Evolutionary conservation across 2,113 vertebrate genomes (phyloP), one percentile per base, ranked within the genome.

Genomic region (Cinclus mexicanus): DNA sequence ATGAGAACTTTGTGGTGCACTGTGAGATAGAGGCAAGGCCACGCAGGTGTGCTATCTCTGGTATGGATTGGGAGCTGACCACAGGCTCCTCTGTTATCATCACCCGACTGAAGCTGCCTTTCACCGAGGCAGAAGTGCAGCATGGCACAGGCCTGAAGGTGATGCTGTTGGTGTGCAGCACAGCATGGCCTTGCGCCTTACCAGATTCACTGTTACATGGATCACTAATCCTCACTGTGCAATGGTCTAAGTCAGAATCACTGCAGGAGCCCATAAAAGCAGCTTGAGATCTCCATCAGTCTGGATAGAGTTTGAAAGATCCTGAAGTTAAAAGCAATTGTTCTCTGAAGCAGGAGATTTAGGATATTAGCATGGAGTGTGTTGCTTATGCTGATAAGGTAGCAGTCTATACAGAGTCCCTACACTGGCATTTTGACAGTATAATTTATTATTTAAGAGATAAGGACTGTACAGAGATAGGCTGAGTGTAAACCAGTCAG

Each of bases 21-120:
- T 31, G 33, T 25, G 59, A 60, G 92, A 93, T 76, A 69, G 68
- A 83, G 44, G 41, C 87, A 95, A 93, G 87, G 90, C 59, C 41
- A 4, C 0, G 5, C 71, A 81, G 82, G 10, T 82, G 77, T 33
- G 31, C 23, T n/a, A 65, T 81, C 24, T 0, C 46, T 44, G 31
- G 14, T 44, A 9, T 17, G 0, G 3, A 22, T 72, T 49, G 81
- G 76, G 84, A 96, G 84, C n/a, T 89, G 69, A 52, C 60, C 26
- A 7, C 2, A 1, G 31, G 28, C 28, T 82, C 33, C 60, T 59
- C 50, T 2, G 3, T 49, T 57, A 10, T 3, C 50, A 26, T 41
- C 50, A 8, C 22, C 23, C 0, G 0, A 3, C 55, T 12, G 39
- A 11, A 29, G 19, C n/a, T 55, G 28, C n/a, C 31, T 33, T 10